phyloP scores from a whole-genome alignment of 2,888 invertebrate species.

The Eremobia ochroleuca region DNA sequence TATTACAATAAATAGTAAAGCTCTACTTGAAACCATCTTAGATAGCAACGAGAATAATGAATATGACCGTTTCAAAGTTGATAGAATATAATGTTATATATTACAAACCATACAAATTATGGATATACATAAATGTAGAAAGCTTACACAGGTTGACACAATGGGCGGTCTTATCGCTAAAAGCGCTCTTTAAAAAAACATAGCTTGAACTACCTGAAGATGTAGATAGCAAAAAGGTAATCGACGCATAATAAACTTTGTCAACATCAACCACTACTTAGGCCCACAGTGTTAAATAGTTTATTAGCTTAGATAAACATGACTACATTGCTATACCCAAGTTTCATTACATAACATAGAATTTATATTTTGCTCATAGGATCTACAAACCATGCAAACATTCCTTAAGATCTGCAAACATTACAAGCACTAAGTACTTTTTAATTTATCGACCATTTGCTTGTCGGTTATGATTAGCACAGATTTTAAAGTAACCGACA shows the following conservation, averaged over 20 bases:
- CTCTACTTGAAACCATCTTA: neutral
- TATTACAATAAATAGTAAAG: neutral
- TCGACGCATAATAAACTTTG: neutral
- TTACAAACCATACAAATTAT: neutral
- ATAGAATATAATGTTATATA: too few species aligned
- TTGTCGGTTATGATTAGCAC: conserved; percentile 5
- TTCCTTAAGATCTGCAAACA: neutral
- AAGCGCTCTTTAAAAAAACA: neutral
- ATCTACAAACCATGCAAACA: conserved; percentile 10
- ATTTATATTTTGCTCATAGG: neutral
- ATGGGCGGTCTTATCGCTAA: neutral
- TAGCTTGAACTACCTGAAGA: neutral
- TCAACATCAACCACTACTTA: neutral
- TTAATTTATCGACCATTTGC: neutral
- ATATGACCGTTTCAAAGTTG: too few species aligned
- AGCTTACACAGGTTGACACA: neutral
- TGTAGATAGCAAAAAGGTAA: neutral
- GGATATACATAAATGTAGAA: neutral
- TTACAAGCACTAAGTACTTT: conserved; percentile 7
- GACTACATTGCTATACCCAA: conserved; percentile 13
- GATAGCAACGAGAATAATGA: neutral
- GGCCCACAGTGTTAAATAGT: neutral
- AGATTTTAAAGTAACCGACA: conserved; percentile 18
- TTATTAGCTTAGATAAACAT: conserved; percentile 28
- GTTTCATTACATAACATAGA: conserved; percentile 14